Evolutionary conservation across 2,113 vertebrate genomes (phyloP), one percentile per base, ranked within the genome.

Genomic region (Uria aalge): DNA sequence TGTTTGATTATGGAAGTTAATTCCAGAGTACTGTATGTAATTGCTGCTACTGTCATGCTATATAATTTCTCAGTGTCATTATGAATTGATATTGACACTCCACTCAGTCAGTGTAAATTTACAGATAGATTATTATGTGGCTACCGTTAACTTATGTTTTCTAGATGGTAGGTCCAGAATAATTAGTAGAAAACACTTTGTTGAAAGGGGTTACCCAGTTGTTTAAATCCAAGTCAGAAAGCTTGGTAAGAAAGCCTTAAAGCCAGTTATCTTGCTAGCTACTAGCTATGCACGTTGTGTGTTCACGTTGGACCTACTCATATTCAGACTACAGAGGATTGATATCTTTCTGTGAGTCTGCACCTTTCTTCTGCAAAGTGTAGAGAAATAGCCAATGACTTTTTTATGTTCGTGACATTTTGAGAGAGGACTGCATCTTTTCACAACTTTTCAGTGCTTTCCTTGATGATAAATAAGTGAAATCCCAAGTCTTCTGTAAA

Each of bases 281-380:
- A 6, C 21, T 48, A 23, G 23, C 12, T 40, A 1, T 78, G 45
- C 38, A 21, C 0, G 0, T 45, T 17, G 2, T 36, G 6, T 45
- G 24, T 48, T 83, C 34, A 23, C 1, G 0, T 52, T 4, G 5
- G 22, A 72, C 34, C 24, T 32, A 12, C 52, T 45, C 27, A 26
- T 55, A 34, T 4, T 78, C 23, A 41, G 32, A 71, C 20, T 41
- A 41, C 40, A 5, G 12, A 41, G 40, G 40, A 41, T 41, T 41
- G 40, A 18, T 43, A 67, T 0, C 1, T 71, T 53, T 45, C 56
- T 63, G 15, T 82, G 69, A 75, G 24, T 22, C 55, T 88, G 27
- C 48, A 38, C 27, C 38, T 30, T 52, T 85, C 45, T 79, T 75
- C 67, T 80, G 20, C 50, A 32, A 74, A 79, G 10, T 34, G 47